phyloP scores from a whole-genome alignment of 2,888 invertebrate species.

The Barypeithes pellucidus region DNA sequence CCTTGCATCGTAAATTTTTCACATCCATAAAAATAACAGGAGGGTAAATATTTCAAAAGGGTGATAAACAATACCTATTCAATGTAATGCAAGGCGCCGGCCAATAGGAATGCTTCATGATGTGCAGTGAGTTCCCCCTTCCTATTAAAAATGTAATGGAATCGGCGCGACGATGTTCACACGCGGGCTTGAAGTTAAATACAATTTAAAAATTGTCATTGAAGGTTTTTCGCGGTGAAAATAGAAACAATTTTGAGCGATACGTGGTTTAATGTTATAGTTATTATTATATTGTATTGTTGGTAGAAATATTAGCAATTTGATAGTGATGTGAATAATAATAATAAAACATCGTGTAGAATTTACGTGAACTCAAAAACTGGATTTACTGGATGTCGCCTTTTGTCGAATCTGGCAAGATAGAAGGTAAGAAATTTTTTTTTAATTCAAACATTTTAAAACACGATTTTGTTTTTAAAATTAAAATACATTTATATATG shows the following conservation, averaged over 20 bases:
- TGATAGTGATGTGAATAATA: not conserved
- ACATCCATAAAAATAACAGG: slow-evolving; percentile 13
- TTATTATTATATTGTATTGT: not conserved
- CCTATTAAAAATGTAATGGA: slow-evolving; percentile 32
- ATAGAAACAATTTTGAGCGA: not conserved
- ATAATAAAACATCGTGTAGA: not conserved
- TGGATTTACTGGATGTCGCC: not conserved
- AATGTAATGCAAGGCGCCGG: slow-evolving; percentile 5
- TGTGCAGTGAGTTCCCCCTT: slow-evolving; percentile 6
- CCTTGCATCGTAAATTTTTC: not conserved
- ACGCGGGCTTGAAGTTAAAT: slow-evolving; percentile 28
- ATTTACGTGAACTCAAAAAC: not conserved
- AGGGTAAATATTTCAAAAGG: slow-evolving; percentile 26
- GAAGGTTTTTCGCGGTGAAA: slow-evolving; percentile 16
- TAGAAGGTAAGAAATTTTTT: too few species aligned
- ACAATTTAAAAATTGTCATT: slow-evolving; percentile 31
- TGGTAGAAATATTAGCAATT: not conserved
- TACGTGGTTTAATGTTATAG: not conserved
- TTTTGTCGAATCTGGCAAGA: too few species aligned
- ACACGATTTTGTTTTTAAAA: too few species aligned
- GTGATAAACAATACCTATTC: slow-evolving; percentile 27
- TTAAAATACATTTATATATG: too few species aligned
- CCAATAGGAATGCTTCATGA: slow-evolving; percentile 21
- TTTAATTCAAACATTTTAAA: too few species aligned
- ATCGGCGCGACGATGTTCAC: slow-evolving; percentile 5